phyloP scores from a whole-genome alignment of 2,113 vertebrate species.

The Thunnus thynnus region DNA sequence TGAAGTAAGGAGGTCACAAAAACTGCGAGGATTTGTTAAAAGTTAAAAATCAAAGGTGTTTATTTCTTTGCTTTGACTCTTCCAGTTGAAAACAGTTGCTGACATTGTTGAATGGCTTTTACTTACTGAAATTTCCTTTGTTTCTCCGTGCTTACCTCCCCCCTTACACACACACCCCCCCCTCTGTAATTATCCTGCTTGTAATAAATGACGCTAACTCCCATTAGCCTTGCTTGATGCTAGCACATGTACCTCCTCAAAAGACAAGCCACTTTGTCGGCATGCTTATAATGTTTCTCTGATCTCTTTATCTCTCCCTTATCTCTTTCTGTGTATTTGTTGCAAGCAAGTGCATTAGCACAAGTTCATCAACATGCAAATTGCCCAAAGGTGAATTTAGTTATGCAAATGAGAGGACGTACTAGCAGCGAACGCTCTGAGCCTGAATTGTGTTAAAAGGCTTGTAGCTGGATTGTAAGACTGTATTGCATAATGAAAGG shows the following conservation, averaged over 20 bases:
- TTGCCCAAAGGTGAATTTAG: constrained; percentile 83
- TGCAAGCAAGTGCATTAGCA: constrained; percentile 71
- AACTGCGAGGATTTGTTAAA: neutral
- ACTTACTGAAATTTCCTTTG: constrained; percentile 20
- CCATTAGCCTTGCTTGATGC: constrained; percentile 63
- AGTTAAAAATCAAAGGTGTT: constrained; percentile 3
- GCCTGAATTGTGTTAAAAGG: constrained; percentile 54
- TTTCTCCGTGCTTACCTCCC: neutral
- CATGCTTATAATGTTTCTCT: constrained; percentile 56
- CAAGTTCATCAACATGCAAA: constrained; percentile 84
- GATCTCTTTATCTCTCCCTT: constrained; percentile 72
- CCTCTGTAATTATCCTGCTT: constrained; percentile 57
- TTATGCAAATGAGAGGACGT: constrained; percentile 75
- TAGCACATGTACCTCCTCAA: constrained; percentile 50
- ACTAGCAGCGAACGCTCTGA: constrained; percentile 34
- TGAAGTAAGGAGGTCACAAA: neutral
- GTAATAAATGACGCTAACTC: constrained; percentile 59
- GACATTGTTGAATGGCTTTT: constrained; percentile 10
- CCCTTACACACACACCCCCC: neutral
- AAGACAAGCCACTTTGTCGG: constrained; percentile 65
- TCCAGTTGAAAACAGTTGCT: constrained; percentile 10
- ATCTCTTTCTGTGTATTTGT: constrained; percentile 67
- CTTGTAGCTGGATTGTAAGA: constrained; percentile 34
- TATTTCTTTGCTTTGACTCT: neutral
- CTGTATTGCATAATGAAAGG: constrained; percentile 23